These are phyloP conservation scores for Psittacara wagleri DNA, from an alignment of 2,113 vertebrate genomes.

Conservation along the genomic window DNA sequence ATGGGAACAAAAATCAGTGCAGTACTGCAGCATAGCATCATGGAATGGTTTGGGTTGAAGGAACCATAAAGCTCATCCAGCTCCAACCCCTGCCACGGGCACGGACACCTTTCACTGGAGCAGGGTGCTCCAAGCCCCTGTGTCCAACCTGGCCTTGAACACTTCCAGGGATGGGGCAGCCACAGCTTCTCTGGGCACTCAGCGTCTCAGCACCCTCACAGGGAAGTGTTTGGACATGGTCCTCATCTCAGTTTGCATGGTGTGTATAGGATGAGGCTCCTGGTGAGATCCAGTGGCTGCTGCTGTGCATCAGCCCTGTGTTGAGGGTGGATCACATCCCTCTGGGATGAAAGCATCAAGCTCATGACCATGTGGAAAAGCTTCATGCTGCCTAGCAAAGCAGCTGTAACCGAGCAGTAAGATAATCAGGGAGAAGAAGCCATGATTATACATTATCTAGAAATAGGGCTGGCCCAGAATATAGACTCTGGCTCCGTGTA, in stretches of 20 bases:
- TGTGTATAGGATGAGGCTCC: neutral
- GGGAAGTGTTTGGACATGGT: neutral
- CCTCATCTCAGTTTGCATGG: neutral
- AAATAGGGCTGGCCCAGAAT: neutral
- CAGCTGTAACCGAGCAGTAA: neutral
- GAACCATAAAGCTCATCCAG: neutral
- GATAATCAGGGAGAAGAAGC: neutral
- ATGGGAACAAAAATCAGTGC: neutral
- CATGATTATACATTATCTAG: neutral
- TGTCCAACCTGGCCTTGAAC: too few relatives aligned
- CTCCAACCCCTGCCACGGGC: too few relatives aligned
- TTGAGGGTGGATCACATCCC: neutral
- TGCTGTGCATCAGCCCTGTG: neutral
- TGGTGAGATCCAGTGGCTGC: neutral
- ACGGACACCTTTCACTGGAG: too few relatives aligned
- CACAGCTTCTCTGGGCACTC: neutral
- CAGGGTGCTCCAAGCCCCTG: too few relatives aligned
- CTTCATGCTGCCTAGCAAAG: neutral
- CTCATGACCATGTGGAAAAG: neutral
- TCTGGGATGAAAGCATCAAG: neutral
- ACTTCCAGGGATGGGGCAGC: too few relatives aligned
- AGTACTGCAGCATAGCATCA: neutral
- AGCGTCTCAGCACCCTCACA: neutral
- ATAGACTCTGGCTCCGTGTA: neutral
- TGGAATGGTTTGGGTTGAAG: neutral